Conservation (phyloP, 2,113 vertebrate species). For the Boulengeromyrus knoepffleri region DNA sequence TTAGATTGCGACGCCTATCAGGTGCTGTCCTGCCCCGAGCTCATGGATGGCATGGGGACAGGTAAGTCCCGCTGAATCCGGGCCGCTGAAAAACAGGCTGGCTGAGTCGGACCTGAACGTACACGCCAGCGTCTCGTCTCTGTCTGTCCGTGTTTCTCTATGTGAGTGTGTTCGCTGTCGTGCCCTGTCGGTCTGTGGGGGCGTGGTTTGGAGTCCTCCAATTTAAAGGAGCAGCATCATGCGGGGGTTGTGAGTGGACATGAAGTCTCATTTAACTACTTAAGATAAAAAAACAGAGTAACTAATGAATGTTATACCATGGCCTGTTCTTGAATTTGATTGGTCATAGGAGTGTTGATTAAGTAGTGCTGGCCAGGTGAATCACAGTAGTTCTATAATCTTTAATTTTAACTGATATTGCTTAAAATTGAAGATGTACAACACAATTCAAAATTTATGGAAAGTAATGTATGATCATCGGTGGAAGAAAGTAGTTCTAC, state of each 20-base stretch:
- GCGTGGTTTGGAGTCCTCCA: background rate
- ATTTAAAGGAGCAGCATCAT: background rate
- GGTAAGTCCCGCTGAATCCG: slow-evolving; percentile 58
- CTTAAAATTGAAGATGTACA: background rate
- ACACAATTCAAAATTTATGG: background rate
- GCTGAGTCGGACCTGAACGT: background rate
- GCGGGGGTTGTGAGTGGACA: background rate
- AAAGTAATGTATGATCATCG: background rate
- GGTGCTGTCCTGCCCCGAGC: slow-evolving; percentile 67
- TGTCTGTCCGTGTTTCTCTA: background rate
- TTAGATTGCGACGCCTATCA: slow-evolving; percentile 70
- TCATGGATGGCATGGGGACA: slow-evolving; percentile 74
- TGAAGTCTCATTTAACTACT: background rate
- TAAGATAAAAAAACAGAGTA: background rate
- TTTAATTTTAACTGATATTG: background rate
- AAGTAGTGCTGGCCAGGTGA: background rate
- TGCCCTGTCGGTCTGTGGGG: background rate
- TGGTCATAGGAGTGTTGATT: background rate
- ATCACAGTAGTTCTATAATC: background rate
- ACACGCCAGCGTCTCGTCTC: background rate
- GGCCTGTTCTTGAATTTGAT: background rate
- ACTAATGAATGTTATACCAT: background rate
- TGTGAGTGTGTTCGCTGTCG: background rate
- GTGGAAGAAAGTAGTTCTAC: background rate
- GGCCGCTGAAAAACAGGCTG: background rate